Base-by-base conservation (phyloP, 92 coral and sea anemone genomes). In the Porites cylindrica region DNA sequence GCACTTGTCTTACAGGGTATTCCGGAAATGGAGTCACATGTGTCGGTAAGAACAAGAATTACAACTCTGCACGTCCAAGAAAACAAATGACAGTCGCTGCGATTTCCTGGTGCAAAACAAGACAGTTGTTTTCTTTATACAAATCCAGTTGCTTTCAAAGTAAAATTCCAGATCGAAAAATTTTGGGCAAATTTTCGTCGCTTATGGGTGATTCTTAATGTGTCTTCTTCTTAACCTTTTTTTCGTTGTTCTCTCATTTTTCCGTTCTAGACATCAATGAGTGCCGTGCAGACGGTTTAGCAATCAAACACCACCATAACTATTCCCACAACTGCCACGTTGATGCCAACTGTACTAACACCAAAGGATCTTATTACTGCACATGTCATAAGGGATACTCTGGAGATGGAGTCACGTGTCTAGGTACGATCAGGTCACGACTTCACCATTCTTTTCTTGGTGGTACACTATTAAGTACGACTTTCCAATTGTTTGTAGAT, bases 1-100 rank as follows among this genome's bases (percentile, higher is more conserved):
- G 96, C 80, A 88, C 86, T 5, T 94, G 96, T 82, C 91, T 82
- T 73, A 60, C 82, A 67, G 96, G 96, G 26, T 93, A 83, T 79
- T 87, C 92, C 29, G 96, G 96, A 85, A 69, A 91, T 85, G 96
- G 94, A 43, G 92, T 87, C 67, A 86, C 78, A 10, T 91, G 94
- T 83, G 88, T 82, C 32, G 88, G 82, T 65, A 53, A 76, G 73
- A 13, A 14, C 61, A 2, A 38, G 47, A 38, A 38, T 38, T 38
- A 38, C 47, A 38, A 38, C 47, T 38, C 47, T 38, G 6, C 47
- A 38, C 6, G 47, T 38, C 47, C 47, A 38, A 38, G 47, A 4
- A 38, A 38, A 38, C 47, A 38, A 38, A 4, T 38, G 47, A 38
- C 47, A 3, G 47, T 4, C 7, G 47, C 6, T 38, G 47, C 47